These are phyloP conservation scores for Cyclura pinguis DNA, from an alignment of 2,797 vertebrate genomes.

Conservation along the genomic window DNA sequence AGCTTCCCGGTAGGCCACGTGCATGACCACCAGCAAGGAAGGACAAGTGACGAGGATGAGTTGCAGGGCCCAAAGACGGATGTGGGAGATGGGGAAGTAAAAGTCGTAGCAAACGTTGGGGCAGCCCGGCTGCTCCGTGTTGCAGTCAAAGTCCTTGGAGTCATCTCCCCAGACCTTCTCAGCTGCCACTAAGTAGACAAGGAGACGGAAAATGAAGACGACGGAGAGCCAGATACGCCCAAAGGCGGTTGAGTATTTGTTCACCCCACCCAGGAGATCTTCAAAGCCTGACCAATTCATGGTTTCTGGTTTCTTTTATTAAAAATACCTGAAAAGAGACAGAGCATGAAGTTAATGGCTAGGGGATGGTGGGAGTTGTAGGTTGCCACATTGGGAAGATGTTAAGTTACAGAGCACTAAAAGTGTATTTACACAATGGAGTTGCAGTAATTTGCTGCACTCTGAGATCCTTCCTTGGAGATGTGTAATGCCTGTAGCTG, in stretches of 20 bases:
- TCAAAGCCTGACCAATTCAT: constrained; percentile 97
- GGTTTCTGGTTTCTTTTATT: accelerated
- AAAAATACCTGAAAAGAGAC: constrained; percentile 33
- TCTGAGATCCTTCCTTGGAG: too few species aligned
- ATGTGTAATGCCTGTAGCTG: too few species aligned
- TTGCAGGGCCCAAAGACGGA: constrained; percentile 97
- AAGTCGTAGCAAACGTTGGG: constrained; percentile 93
- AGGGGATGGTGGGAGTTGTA: background rate
- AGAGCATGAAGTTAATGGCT: background rate
- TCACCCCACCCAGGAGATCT: constrained; percentile 90
- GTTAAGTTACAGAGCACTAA: background rate
- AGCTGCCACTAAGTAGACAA: constrained; percentile 94
- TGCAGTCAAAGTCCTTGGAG: constrained; percentile 94
- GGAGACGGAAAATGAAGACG: constrained; percentile 93
- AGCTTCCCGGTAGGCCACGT: constrained; percentile 92
- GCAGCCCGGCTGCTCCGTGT: constrained; percentile 94
- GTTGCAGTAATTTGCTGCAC: too few species aligned
- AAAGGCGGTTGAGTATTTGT: constrained; percentile 95
- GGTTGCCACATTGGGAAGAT: background rate
- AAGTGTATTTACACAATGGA: background rate
- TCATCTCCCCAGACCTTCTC: constrained; percentile 95
- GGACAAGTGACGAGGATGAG: constrained; percentile 99
- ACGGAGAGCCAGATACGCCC: constrained; percentile 95
- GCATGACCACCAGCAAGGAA: constrained; percentile 94
- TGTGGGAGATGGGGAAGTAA: constrained; percentile 94